phyloP scores from a whole-genome alignment of 1,140 invertebrate genomes.

The Philaenus spumarius region DNA sequence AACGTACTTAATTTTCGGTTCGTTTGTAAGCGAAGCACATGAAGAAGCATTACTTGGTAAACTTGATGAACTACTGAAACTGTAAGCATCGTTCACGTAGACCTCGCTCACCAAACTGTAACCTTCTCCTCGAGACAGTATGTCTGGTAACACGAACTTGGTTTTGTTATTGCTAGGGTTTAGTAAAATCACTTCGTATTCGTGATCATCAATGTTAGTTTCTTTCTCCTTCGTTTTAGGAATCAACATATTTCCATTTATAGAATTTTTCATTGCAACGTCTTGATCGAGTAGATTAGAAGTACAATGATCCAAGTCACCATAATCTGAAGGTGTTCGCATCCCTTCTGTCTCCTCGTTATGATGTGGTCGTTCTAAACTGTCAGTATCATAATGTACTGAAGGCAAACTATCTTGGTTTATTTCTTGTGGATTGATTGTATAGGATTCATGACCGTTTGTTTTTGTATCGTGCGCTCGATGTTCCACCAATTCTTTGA shows the following conservation, averaged over 20 bases:
- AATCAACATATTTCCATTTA: constrained; percentile 52
- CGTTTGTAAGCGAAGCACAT: constrained; percentile 19
- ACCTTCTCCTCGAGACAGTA: constrained; percentile 43
- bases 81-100: constrained; percentile 69
- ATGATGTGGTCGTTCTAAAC: constrained; percentile 53
- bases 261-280: constrained; percentile 64
- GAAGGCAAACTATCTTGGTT: constrained; percentile 1
- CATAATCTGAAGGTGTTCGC: constrained; percentile 54
- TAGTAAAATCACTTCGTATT: constrained; percentile 34
- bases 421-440: constrained; percentile 1
- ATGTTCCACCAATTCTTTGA: constrained; percentile 44
- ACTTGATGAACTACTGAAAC: constrained; percentile 56
- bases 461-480: constrained; percentile 37
- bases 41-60: constrained; percentile 29
- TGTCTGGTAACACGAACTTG: constrained; percentile 42
- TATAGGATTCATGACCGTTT: not conserved
- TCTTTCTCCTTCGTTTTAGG: constrained; percentile 38
- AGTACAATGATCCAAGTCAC: constrained; percentile 23
- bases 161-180: constrained; percentile 35
- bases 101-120: constrained; percentile 69
- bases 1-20: constrained; percentile 38
- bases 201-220: constrained; percentile 30
- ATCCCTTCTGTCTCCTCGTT: constrained; percentile 40
- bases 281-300: constrained; percentile 66
- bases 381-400: constrained; percentile 69